Percentiles rank a stretch among this genome's conserved stretches.
These are phyloP conservation scores for Clarias batrachus DNA, from an alignment of 2,113 vertebrate genomes.

Conservation along the genomic window DNA sequence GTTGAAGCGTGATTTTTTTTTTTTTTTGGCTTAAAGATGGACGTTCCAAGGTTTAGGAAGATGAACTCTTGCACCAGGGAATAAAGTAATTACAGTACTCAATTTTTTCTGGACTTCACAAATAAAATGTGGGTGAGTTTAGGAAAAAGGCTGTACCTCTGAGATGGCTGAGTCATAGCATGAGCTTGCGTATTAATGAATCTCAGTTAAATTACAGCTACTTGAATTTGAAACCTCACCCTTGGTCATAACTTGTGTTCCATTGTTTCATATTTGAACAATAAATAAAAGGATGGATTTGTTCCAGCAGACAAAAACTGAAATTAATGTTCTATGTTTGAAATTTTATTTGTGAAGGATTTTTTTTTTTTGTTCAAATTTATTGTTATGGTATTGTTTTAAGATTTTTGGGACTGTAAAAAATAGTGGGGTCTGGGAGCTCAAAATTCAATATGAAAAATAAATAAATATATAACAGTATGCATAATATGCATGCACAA, in stretches of 20 bases:
- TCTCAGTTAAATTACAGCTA: background rate
- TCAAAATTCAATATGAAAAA: too few relatives aligned
- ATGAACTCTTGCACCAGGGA: constrained; percentile 28
- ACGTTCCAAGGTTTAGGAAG: constrained; percentile 26
- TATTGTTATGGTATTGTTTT: background rate
- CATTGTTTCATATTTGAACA: constrained; percentile 50
- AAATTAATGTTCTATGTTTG: constrained; percentile 1
- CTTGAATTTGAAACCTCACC: constrained; percentile 12
- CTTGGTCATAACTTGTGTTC: constrained; percentile 28
- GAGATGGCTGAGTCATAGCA: constrained; percentile 16
- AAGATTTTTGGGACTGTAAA: background rate
- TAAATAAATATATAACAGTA: too few relatives aligned
- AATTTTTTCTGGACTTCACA: constrained; percentile 32
- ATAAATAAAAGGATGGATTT: constrained; percentile 48
- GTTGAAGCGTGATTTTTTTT: constrained; percentile 45
- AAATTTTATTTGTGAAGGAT: background rate
- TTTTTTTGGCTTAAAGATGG: constrained; percentile 2
- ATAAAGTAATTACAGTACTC: constrained; percentile 25
- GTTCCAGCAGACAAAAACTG: constrained; percentile 35
- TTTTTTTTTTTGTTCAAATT: background rate
- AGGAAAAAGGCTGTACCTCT: background rate
- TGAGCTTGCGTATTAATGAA: background rate
- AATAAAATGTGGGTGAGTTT: constrained; percentile 10
- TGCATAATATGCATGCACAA: too few relatives aligned
- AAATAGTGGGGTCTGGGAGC: background rate